Base-by-base conservation (phyloP, 2,797 vertebrate genomes). In the Epinephelus malabaricus region DNA sequence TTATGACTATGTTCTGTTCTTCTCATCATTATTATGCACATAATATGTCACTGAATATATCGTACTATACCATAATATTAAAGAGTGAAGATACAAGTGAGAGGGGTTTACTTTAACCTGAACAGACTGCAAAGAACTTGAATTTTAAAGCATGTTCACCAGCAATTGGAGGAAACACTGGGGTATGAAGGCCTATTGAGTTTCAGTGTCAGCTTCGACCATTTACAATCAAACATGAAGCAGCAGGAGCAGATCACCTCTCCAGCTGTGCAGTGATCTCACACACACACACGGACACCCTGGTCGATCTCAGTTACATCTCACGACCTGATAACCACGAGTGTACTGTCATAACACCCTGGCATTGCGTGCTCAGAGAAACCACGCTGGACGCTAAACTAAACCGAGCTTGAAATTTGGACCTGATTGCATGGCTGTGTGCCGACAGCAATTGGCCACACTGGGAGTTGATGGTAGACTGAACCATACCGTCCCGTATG, bases 401-500 rank as follows among this genome's bases (percentile, higher is more conserved):
- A 86, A 93, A 91, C 89, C 89, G 63, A 86, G 90, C 91, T 86
- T 94, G 87, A 92, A 94, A 93, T 90, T 84, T 78, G 70, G 87
- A 88, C 65, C 80, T 94, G 93, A 95, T 93, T 95, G 83, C 85
- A 43, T 73, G 84, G 88, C 90, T 76, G 71, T n/a, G 47, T 46
- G 91, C 90, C 82, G 54, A 78, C 81, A 79, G 81, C 80, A 89
- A 87, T 91, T 79, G 78, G 78, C 86, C 88, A 85, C 88, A 87
- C 83, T 59, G 79, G 40, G 79, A 95, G 91, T 95, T 95, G 94
- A 95, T 95, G 94, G 94, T 95, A 95, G 92, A 95, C 86, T 94
- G 92, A 94, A 91, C 65, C 69, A 78, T 62, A 64, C 76, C 62
- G 25, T 86, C 59, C 80, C 21, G 27, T 73, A 60, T 4, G 30